Percentiles rank a stretch among this genome's conserved stretches.
phyloP scores from a whole-genome alignment of 2,888 invertebrate species.

The Meiosimyza platycephala region DNA sequence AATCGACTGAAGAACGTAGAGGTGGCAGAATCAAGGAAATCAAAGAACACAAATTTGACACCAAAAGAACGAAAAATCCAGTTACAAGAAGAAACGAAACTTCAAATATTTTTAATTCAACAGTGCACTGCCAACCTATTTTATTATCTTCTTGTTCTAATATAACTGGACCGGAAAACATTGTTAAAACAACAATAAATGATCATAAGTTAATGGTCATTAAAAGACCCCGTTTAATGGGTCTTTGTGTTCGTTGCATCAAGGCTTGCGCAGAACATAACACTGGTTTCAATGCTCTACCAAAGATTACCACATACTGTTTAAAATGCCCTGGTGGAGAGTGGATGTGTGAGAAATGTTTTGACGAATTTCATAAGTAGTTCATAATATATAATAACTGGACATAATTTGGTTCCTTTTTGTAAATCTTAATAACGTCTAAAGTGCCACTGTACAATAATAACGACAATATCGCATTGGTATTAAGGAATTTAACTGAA shows the following conservation, averaged over 20 bases:
- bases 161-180: slow-evolving; percentile 53
- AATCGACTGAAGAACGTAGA: neutral
- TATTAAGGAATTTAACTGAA: too few relatives aligned
- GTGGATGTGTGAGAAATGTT: slow-evolving; percentile 65
- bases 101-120: neutral
- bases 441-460: too few relatives aligned
- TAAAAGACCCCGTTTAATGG: slow-evolving; percentile 60
- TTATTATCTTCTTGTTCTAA: slow-evolving; percentile 9
- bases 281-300: slow-evolving; percentile 45
- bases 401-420: slow-evolving; percentile 1
- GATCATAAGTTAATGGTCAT: slow-evolving; percentile 61
- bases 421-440: neutral
- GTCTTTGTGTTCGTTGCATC: slow-evolving; percentile 64
- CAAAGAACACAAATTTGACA: too few relatives aligned
- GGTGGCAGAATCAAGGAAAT: neutral
- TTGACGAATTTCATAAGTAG: slow-evolving; percentile 49
- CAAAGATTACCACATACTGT: slow-evolving; percentile 62
- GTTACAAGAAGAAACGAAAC: neutral
- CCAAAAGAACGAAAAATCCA: neutral
- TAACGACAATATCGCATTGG: too few relatives aligned
- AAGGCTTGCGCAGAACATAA: slow-evolving; percentile 45
- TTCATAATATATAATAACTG: neutral
- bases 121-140: neutral
- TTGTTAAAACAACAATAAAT: slow-evolving; percentile 55
- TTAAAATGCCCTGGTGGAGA: slow-evolving; percentile 62